Conservation (phyloP, 2,888 invertebrate genomes). For the Polylopha cassiicola region DNA sequence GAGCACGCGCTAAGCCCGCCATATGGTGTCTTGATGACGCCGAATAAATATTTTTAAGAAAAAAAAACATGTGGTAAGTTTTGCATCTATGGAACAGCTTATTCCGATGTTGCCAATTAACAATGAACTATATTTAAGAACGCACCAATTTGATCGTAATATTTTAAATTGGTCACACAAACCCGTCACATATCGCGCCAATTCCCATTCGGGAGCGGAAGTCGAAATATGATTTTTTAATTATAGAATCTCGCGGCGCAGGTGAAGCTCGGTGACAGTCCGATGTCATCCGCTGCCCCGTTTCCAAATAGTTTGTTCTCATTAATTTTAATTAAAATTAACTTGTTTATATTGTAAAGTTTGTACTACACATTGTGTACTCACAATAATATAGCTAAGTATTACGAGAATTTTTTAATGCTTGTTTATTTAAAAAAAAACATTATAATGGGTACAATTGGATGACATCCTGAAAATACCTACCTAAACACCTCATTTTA, state of each 20-base stretch:
- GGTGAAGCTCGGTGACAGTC: constrained; percentile 64
- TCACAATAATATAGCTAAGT: no score
- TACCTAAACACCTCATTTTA: no score
- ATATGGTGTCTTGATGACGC: constrained; percentile 61
- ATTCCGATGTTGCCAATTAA: constrained; percentile 23
- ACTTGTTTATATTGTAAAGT: constrained; percentile 6
- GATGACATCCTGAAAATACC: no score
- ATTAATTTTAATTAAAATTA: constrained; percentile 45
- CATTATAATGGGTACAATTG: no score
- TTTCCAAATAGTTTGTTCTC: constrained; percentile 44
- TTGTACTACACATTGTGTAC: no score
- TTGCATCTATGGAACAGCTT: constrained; percentile 21
- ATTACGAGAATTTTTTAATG: no score
- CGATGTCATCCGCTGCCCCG: constrained; percentile 39
- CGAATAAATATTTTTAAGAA: constrained; percentile 9
- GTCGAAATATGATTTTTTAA: constrained; percentile 73
- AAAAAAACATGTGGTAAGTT: constrained; percentile 1
- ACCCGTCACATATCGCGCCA: constrained; percentile 54
- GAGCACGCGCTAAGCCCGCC: constrained; percentile 67
- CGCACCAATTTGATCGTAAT: no score
- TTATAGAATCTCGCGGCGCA: constrained; percentile 66
- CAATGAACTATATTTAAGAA: no score
- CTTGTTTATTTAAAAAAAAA: no score
- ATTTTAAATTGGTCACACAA: constrained; percentile 27
- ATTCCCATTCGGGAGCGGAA: constrained; percentile 72